These are phyloP conservation scores for Ispidina lecontei DNA, from an alignment of 2,797 vertebrate species.

Conservation along the genomic window DNA sequence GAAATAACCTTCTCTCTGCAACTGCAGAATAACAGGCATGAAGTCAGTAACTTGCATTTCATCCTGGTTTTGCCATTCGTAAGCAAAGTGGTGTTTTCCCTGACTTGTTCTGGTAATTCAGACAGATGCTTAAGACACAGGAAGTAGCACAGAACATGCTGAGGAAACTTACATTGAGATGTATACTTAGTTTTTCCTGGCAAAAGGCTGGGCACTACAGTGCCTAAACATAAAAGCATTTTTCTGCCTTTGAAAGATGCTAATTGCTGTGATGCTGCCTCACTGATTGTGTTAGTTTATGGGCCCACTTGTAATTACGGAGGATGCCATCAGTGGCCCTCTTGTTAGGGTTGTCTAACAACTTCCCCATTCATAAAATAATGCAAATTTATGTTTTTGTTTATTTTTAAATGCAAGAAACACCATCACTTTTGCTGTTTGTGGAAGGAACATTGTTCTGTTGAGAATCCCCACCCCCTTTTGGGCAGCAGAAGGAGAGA, in stretches of 20 bases:
- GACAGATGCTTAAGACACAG: slow-evolving; percentile 66
- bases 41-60: background rate
- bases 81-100: slow-evolving; percentile 45
- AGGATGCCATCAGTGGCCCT: background rate
- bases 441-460: rapidly evolving
- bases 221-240: slow-evolving; percentile 35
- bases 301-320: background rate
- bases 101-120: slow-evolving; percentile 63
- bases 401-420: background rate
- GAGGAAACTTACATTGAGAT: slow-evolving; percentile 70
- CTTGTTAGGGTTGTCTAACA: background rate
- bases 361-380: background rate
- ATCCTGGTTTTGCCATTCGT: background rate
- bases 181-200: slow-evolving; percentile 59
- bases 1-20: background rate
- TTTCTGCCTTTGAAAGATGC: slow-evolving; percentile 23
- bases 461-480: background rate
- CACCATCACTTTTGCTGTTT: background rate
- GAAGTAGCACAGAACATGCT: slow-evolving; percentile 61
- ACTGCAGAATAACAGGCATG: background rate
- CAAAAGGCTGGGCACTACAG: slow-evolving; percentile 31
- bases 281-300: background rate
- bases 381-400: background rate
- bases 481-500: background rate
- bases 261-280: slow-evolving; percentile 3